Percentiles rank a stretch among this genome's conserved stretches.
Conservation (phyloP, 2,888 invertebrate species). For the Apodemia hepburni region DNA sequence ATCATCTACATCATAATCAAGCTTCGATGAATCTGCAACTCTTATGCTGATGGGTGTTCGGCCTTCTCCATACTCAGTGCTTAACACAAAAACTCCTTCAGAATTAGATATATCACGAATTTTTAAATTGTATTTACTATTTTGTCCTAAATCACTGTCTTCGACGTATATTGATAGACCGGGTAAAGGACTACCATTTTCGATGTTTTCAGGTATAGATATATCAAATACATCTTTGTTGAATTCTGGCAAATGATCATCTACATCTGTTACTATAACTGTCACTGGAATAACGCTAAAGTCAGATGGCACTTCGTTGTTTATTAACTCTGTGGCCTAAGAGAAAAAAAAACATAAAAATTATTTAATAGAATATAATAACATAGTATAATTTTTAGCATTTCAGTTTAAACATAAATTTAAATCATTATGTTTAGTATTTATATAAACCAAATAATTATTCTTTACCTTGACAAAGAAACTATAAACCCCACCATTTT, state of each 20-base stretch:
- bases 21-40: slow-evolving; percentile 81
- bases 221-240: slow-evolving; percentile 83
- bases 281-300: slow-evolving; percentile 85
- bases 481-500: slow-evolving; percentile 89
- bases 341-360: slow-evolving; percentile 30
- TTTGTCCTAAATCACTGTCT: slow-evolving; percentile 87
- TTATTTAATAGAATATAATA: not conserved
- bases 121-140: slow-evolving; percentile 84
- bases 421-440: not conserved
- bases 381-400: no score
- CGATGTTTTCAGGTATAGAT: slow-evolving; percentile 88
- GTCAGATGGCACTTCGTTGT: slow-evolving; percentile 85
- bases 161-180: slow-evolving; percentile 87
- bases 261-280: slow-evolving; percentile 88
- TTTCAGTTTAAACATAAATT: not conserved
- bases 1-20: slow-evolving; percentile 87
- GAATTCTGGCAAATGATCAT: slow-evolving; percentile 87
- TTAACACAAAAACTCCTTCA: slow-evolving; percentile 81
- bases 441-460: not conserved
- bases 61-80: slow-evolving; percentile 84
- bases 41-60: slow-evolving; percentile 87
- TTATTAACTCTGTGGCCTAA: slow-evolving; percentile 86
- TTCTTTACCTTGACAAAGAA: slow-evolving; percentile 81
- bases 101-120: slow-evolving; percentile 81
- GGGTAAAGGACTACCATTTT: slow-evolving; percentile 83